phyloP scores from a whole-genome alignment of 2,888 invertebrate species.

The Unio pictorum region DNA sequence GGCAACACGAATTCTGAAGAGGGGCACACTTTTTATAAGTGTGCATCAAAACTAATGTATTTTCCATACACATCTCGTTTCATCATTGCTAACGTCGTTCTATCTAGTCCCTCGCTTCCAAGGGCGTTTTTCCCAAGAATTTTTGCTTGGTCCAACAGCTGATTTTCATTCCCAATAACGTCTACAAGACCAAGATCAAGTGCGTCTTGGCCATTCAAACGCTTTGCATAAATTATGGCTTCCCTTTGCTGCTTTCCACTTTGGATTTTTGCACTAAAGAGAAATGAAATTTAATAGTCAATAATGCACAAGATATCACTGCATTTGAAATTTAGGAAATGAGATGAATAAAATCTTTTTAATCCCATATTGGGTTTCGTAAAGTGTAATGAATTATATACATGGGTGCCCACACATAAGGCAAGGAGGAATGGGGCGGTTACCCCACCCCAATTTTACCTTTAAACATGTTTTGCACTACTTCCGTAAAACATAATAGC shows the following conservation, averaged over 20 bases:
- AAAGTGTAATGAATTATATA: too few species aligned
- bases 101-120: slow-evolving; percentile 31
- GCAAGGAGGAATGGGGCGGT: too few species aligned
- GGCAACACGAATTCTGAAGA: too few species aligned
- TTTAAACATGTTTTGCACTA: too few species aligned
- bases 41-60: slow-evolving; percentile 5
- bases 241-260: slow-evolving; percentile 26
- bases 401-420: too few species aligned
- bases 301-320: too few species aligned
- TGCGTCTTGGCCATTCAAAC: slow-evolving; percentile 32
- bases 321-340: too few species aligned
- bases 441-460: too few species aligned
- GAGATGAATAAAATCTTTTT: too few species aligned
- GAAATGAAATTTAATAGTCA: too few species aligned
- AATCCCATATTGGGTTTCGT: too few species aligned
- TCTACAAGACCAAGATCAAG: slow-evolving; percentile 25
- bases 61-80: slow-evolving; percentile 41
- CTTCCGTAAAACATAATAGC: too few species aligned
- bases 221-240: slow-evolving; percentile 29
- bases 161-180: slow-evolving; percentile 13
- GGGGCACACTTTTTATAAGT: not conserved
- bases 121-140: slow-evolving; percentile 24
- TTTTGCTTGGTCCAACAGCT: slow-evolving; percentile 19
- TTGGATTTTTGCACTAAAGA: slow-evolving; percentile 33
- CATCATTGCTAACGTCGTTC: slow-evolving; percentile 26